phyloP scores from a whole-genome alignment of 2,113 vertebrate genomes.

The Nothobranchius kuhntae region DNA sequence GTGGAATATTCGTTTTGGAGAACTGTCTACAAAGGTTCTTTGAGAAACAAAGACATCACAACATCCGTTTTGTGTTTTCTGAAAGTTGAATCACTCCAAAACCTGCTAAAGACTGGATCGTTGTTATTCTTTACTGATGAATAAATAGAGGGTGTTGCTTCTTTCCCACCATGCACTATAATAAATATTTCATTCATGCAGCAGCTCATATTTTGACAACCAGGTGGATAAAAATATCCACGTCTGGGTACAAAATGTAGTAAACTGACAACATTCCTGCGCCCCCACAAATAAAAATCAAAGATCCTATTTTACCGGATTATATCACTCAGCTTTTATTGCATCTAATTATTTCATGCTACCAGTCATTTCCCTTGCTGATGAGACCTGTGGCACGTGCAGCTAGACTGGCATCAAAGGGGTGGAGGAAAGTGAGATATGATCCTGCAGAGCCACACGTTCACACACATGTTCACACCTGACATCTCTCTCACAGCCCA shows the following conservation, averaged over 20 bases:
- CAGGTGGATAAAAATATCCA: neutral
- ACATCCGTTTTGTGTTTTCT: too few species aligned
- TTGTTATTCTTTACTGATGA: too few species aligned
- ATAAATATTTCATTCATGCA: slow-evolving; percentile 4
- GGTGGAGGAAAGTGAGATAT: slow-evolving; percentile 12
- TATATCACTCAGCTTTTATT: neutral
- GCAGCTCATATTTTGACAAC: neutral
- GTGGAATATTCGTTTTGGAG: too few species aligned
- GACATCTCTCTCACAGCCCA: slow-evolving; percentile 40
- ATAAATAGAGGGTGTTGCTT: too few species aligned
- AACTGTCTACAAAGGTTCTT: too few species aligned
- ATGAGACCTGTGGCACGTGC: slow-evolving; percentile 26
- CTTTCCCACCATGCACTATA: too few species aligned
- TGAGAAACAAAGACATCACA: too few species aligned
- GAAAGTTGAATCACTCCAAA: too few species aligned
- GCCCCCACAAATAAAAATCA: neutral
- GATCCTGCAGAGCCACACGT: neutral
- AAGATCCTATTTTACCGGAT: neutral
- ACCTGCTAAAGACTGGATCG: too few species aligned
- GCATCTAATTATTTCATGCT: slow-evolving; percentile 2
- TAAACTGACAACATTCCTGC: neutral
- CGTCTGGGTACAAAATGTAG: neutral
- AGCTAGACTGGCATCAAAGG: slow-evolving; percentile 39
- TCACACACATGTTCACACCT: slow-evolving; percentile 33
- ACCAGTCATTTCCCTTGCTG: neutral